Evolutionary conservation across 1,140 invertebrate species (phyloP).

Genomic region (Tyrophagus putrescentiae): DNA sequence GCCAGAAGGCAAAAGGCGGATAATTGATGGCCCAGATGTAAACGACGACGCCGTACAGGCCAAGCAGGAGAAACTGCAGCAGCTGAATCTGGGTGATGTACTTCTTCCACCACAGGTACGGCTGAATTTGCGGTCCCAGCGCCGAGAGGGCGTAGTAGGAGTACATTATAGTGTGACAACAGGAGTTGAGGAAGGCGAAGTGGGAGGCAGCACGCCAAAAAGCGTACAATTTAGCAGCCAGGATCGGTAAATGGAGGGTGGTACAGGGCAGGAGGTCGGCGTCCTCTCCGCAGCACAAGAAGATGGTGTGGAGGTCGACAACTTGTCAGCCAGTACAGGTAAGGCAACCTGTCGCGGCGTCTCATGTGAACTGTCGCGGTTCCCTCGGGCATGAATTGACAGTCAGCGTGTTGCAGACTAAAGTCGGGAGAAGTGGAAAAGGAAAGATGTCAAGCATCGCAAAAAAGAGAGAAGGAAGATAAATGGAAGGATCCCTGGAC

Average conservation of each 20-base stretch:
- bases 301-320: constrained; percentile 42
- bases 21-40: neutral
- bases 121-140: constrained; percentile 36
- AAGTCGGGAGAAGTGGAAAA: neutral
- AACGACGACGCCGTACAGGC: neutral
- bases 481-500: no score
- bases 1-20: constrained; percentile 13
- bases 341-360: constrained; percentile 24
- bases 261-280: constrained; percentile 67
- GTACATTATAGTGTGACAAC: constrained; percentile 51
- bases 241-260: constrained; percentile 48
- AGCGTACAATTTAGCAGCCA: constrained; percentile 28
- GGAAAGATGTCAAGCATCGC: neutral
- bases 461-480: no score
- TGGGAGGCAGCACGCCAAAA: constrained; percentile 39
- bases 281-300: constrained; percentile 75
- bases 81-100: constrained; percentile 40
- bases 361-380: neutral
- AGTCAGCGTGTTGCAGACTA: no score
- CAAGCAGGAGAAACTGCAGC: constrained; percentile 36
- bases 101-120: constrained; percentile 41
- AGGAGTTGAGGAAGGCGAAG: constrained; percentile 55
- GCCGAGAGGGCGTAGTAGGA: constrained; percentile 39
- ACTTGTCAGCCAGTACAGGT: constrained; percentile 39
- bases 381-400: no score